These are phyloP conservation scores for Anagyrus pseudococci DNA, from an alignment of 2,888 invertebrate species.

Conservation along the genomic window DNA sequence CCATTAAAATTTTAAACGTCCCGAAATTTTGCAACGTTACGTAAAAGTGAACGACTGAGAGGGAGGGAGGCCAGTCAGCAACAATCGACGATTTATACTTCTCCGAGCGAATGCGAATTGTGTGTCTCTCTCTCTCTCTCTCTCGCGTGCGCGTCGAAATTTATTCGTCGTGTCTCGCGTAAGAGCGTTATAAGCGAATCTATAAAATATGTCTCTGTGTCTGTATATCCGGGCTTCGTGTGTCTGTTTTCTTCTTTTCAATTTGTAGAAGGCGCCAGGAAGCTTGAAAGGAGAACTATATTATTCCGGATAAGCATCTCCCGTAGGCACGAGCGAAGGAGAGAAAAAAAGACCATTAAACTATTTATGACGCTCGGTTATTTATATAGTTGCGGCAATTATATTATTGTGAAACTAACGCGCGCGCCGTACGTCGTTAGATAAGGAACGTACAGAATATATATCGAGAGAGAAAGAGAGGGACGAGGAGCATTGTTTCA, in stretches of 20 bases:
- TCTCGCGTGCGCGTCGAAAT: not conserved
- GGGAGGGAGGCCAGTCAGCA: not conserved
- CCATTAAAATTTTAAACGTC: conserved; percentile 8
- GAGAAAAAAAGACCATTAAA: not conserved
- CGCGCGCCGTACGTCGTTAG: not conserved
- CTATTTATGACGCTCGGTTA: not conserved
- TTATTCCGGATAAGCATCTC: not conserved
- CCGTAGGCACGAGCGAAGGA: not conserved
- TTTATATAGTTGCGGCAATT: not conserved
- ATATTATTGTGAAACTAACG: not conserved
- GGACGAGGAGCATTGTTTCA: not conserved
- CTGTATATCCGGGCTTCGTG: too few species aligned
- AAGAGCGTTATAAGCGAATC: too few species aligned
- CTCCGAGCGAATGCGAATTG: conserved; percentile 6
- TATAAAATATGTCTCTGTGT: too few species aligned
- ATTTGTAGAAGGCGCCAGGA: too few species aligned
- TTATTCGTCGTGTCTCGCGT: not conserved
- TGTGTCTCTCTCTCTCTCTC: not conserved
- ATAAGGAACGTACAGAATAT: not conserved
- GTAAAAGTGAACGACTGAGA: too few species aligned
- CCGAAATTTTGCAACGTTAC: conserved; percentile 1
- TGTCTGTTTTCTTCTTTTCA: too few species aligned
- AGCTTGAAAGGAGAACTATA: too few species aligned
- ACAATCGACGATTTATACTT: conserved; percentile 3
- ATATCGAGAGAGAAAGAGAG: not conserved